These are phyloP conservation scores for Orthonevra nobilis DNA, from an alignment of 2,888 invertebrate species.

Conservation along the genomic window DNA sequence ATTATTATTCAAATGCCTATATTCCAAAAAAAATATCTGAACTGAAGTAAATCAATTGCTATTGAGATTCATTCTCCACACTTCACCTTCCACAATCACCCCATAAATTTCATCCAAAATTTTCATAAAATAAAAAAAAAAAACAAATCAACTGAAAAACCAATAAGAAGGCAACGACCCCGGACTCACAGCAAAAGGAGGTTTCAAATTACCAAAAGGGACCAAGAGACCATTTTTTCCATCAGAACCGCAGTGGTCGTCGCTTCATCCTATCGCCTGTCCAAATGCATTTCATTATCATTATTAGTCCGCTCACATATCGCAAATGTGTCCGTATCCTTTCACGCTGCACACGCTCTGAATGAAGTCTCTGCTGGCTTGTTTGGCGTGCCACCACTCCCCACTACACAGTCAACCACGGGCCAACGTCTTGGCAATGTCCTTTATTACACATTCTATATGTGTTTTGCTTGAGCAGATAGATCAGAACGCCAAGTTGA, in stretches of 20 bases:
- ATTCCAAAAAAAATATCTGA: no score
- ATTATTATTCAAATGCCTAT: no score
- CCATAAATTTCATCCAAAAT: neutral
- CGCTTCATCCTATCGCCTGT: conserved; percentile 32
- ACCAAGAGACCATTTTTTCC: conserved; percentile 1
- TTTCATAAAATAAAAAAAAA: neutral
- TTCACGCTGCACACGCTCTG: conserved; percentile 18
- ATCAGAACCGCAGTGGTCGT: conserved; percentile 8
- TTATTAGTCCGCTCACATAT: conserved; percentile 25
- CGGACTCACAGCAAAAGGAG: conserved; percentile 5
- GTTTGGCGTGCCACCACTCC: no score
- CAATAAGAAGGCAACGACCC: conserved; percentile 24
- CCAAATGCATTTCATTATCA: conserved; percentile 39
- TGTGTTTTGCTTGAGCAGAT: conserved; percentile 19
- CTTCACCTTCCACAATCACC: no score
- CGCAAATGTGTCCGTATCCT: conserved; percentile 29
- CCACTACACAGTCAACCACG: no score
- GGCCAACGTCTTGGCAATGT: conserved; percentile 10
- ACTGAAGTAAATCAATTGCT: no score
- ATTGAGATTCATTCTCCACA: no score
- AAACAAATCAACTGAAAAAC: neutral
- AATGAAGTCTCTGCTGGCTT: neutral
- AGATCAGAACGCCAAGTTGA: neutral
- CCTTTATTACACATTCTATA: neutral
- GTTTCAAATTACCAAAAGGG: conserved; percentile 39